phyloP scores from a whole-genome alignment of 2,888 invertebrate genomes.

The Nemurella pictetii region DNA sequence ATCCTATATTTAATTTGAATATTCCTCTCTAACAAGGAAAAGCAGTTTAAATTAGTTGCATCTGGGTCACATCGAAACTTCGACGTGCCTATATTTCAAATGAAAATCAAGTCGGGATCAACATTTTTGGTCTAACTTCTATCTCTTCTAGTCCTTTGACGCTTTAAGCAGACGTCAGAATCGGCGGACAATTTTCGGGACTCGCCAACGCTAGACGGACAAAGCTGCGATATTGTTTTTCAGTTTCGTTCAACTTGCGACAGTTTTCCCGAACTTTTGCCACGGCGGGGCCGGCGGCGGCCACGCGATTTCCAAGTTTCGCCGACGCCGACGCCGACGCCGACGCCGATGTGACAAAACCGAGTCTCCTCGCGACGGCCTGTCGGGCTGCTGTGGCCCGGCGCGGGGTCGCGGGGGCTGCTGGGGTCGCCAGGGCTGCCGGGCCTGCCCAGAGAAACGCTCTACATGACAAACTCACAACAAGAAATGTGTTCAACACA shows the following conservation, averaged over 20 bases:
- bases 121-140: background rate
- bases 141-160: background rate
- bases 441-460: background rate
- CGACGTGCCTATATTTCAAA: background rate
- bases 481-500: background rate
- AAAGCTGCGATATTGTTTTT: background rate
- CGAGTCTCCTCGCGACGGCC: background rate
- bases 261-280: background rate
- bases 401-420: background rate
- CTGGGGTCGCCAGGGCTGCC: background rate
- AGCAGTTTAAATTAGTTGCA: background rate
- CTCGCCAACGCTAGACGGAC: background rate
- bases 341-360: background rate
- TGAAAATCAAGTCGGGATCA: background rate
- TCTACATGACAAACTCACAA: background rate
- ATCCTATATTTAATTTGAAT: no score
- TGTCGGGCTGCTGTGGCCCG: background rate
- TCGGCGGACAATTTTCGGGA: background rate
- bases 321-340: background rate
- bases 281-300: background rate
- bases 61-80: background rate
- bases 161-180: background rate
- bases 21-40: background rate
- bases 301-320: background rate
- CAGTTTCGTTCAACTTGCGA: background rate